Base-by-base conservation (phyloP, 2,888 invertebrate genomes). In the Dryobotodes eremita region DNA sequence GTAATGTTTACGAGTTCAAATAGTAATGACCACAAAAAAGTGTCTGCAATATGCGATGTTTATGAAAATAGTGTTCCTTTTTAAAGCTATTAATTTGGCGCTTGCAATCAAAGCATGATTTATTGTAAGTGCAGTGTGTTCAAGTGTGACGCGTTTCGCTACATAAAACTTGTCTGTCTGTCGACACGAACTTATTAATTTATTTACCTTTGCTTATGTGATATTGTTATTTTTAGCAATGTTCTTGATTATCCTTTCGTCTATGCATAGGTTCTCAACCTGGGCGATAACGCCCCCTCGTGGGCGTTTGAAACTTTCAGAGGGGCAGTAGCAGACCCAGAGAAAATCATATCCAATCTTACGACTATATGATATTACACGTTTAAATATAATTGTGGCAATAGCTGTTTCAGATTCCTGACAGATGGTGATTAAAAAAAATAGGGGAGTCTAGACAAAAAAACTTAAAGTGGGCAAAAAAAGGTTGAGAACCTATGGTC, bases 81-180 rank as follows among this genome's bases (percentile, higher is more conserved):
- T 83, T 72, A 83, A 85, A 85, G 70, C 65, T 53, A 78, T 64
- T 75, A 50, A 83, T 83, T 84, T 62, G 55, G 78, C 62, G 78
- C 59, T 86, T 74, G 86, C 72, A 83, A 75, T 75, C 75, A 78
- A 75, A 83, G 5, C 6, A 68, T 83, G 75, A 84, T 83, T 75
- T 84, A 83, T 73, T 53, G 31, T 20, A 65, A 62, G 72, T 66
- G 65, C 8, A 31, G 73, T 75, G 50, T 78, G 72, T 62, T 86
- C 75, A 64, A 61, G 62, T 83, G 83, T 83, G 70, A 78, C 72
- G 66, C 75, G 84, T 83, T 36, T 78, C 86, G 84, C 83, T 73
- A 84, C 84, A 83, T 84, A 86, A 84, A 84, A 86, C 78, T 75
- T 83, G 78, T 86, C 61, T 83, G 86, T 75, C 83, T 86, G 86